Evolutionary conservation across 1,140 invertebrate genomes (phyloP), one percentile per base, ranked within the genome.

Genomic region (Acromyrmex charruanus): DNA sequence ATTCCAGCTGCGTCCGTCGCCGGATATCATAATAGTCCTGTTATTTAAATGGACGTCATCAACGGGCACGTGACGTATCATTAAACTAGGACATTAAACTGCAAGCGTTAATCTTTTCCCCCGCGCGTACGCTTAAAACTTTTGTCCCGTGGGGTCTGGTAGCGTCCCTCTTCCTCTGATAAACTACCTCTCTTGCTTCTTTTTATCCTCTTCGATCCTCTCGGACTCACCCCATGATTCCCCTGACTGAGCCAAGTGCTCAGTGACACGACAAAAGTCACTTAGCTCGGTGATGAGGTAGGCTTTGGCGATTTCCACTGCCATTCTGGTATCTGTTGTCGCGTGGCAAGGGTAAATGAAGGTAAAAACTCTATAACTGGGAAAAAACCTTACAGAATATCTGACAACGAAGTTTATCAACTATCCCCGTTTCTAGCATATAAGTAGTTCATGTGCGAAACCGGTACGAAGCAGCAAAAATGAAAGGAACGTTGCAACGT

Each of bases 241-340:
- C 66, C 69, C 65, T 86, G 86, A 85, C 89, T 85, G 90, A 92
- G 77, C 91, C 90, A 92, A 93, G 92, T 92, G 88, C 91, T 85
- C 86, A 80, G 80, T 93, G 91, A 93, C 89, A 92, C 92, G 93
- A 91, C 91, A 93, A 93, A 93, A 93, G 90, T 93, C 93, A 92
- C 91, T 93, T 93, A 93, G 88, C 89, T 88, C 90, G 87, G 90
- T 89, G 90, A 93, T 87, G 55, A 89, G 55, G 6, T 49, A 58
- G 72, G 75, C 59, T 77, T 85, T n/a, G 61, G 61, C 63, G 81
- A 90, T 85, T 88, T 90, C 81, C 49, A 82, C 44, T 77, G 39
- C 7, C n/a, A 18, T 84, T 77, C 44, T 39, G 58, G 35, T 69
- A 74, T 63, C 35, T 65, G 39, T 82, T 66, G 59, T 74, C 12